phyloP scores from a whole-genome alignment of 2,113 vertebrate genomes.

The Festucalex cinctus region DNA sequence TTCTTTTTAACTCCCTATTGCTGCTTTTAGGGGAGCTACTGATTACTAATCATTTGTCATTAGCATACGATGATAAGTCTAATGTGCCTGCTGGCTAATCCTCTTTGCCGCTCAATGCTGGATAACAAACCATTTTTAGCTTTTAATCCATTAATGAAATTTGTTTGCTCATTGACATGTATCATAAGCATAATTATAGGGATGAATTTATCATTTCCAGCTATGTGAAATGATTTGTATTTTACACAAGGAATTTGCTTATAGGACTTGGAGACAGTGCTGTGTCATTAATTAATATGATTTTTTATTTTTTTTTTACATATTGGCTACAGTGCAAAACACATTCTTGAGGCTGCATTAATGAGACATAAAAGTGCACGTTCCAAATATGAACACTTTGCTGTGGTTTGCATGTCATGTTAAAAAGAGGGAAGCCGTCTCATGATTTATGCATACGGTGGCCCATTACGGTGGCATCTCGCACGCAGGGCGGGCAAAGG shows the following conservation, averaged over 20 bases:
- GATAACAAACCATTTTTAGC: slow-evolving; percentile 74
- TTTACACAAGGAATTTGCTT: slow-evolving; percentile 67
- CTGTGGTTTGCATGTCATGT: slow-evolving; percentile 36
- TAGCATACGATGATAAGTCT: slow-evolving; percentile 77
- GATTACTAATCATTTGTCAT: slow-evolving; percentile 75
- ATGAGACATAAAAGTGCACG: slow-evolving; percentile 21
- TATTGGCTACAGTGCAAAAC: slow-evolving; percentile 54
- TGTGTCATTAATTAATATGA: slow-evolving; percentile 74
- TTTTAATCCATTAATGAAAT: slow-evolving; percentile 79
- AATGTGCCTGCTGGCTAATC: slow-evolving; percentile 72
- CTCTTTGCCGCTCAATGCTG: slow-evolving; percentile 68
- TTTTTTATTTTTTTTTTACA: slow-evolving; percentile 53
- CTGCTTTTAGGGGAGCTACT: slow-evolving; percentile 65
- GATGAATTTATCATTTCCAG: slow-evolving; percentile 73
- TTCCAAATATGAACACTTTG: slow-evolving; percentile 13
- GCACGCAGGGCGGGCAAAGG: slow-evolving; percentile 28
- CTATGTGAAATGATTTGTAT: slow-evolving; percentile 69
- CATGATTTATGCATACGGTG: slow-evolving; percentile 56
- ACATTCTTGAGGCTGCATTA: slow-evolving; percentile 35
- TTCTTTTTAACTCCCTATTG: slow-evolving; percentile 64
- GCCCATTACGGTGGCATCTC: slow-evolving; percentile 45
- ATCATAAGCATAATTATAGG: slow-evolving; percentile 74
- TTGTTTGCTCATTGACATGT: slow-evolving; percentile 79
- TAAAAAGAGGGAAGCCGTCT: slow-evolving; percentile 24
- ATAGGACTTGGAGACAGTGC: slow-evolving; percentile 70